Evolutionary conservation across 1,140 invertebrate genomes (phyloP).

Genomic region (Teleogryllus occipitalis): DNA sequence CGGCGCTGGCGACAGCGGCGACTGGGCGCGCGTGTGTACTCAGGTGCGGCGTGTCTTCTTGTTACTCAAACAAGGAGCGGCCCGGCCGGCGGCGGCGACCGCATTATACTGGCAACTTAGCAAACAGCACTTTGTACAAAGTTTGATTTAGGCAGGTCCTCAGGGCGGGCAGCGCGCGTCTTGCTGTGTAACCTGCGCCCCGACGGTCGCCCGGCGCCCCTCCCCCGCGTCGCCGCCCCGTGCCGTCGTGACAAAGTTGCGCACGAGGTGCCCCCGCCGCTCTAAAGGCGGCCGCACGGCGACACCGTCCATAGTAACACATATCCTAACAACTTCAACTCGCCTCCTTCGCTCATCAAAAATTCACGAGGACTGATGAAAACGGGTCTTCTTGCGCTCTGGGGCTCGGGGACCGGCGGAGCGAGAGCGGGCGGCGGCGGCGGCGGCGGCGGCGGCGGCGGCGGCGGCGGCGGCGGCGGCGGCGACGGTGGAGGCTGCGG

Average conservation of each 20-base stretch:
- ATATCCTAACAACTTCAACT: slow-evolving; percentile 19
- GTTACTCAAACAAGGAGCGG: too few species aligned
- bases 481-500: neutral
- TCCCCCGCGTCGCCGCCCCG: neutral
- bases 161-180: slow-evolving; percentile 6
- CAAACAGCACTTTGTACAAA: slow-evolving; percentile 9
- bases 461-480: neutral
- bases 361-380: slow-evolving; percentile 25
- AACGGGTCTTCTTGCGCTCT: slow-evolving; percentile 22
- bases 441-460: neutral
- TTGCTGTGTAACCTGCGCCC: neutral
- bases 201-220: too few species aligned
- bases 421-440: neutral
- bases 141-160: slow-evolving; percentile 15
- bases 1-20: too few species aligned
- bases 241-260: slow-evolving; percentile 18
- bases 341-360: slow-evolving; percentile 22
- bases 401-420: slow-evolving; percentile 17
- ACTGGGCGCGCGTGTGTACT: too few species aligned
- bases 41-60: too few species aligned
- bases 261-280: slow-evolving; percentile 9
- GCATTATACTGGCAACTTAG: too few species aligned
- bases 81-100: too few species aligned
- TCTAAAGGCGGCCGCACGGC: neutral
- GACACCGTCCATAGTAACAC: slow-evolving; percentile 11